Evolutionary conservation across 2,113 vertebrate genomes (phyloP).

Genomic region (Hiodon tergisus): DNA sequence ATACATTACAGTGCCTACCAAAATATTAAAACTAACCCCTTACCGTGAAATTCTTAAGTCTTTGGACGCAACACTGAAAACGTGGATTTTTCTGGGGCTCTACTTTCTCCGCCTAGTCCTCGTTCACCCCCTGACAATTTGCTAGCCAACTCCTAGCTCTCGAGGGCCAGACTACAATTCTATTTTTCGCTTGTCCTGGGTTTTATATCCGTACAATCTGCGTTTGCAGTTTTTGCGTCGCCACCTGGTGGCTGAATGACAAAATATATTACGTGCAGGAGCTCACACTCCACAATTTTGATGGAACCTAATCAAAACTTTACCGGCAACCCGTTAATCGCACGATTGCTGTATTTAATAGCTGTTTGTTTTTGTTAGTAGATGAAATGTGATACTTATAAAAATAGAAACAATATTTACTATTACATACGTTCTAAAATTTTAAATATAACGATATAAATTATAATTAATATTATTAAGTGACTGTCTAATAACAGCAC

Average conservation of each 20-base stretch:
- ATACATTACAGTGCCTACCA: neutral
- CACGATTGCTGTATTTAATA: neutral
- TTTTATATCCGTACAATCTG: conserved; percentile 20
- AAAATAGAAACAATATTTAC: too few relatives aligned
- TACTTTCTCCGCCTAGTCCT: neutral
- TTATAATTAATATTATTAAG: too few relatives aligned
- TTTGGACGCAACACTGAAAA: neutral
- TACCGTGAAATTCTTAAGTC: neutral
- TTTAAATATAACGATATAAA: too few relatives aligned
- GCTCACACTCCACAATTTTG: neutral
- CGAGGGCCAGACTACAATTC: neutral
- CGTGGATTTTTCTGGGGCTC: neutral
- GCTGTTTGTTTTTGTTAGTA: neutral
- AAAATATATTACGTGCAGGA: conserved; percentile 1
- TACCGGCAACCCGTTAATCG: neutral
- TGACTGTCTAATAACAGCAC: too few relatives aligned
- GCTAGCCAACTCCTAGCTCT: neutral
- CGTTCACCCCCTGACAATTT: neutral
- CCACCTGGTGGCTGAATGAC: conserved; percentile 20
- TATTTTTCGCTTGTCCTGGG: neutral
- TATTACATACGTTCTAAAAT: too few relatives aligned
- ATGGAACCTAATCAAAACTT: neutral
- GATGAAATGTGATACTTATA: too few relatives aligned
- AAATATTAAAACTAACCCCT: conserved; percentile 5
- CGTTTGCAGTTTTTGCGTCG: conserved; percentile 3